These are phyloP conservation scores for Danionella dracula DNA, from an alignment of 2,797 vertebrate species.

Conservation along the genomic window DNA sequence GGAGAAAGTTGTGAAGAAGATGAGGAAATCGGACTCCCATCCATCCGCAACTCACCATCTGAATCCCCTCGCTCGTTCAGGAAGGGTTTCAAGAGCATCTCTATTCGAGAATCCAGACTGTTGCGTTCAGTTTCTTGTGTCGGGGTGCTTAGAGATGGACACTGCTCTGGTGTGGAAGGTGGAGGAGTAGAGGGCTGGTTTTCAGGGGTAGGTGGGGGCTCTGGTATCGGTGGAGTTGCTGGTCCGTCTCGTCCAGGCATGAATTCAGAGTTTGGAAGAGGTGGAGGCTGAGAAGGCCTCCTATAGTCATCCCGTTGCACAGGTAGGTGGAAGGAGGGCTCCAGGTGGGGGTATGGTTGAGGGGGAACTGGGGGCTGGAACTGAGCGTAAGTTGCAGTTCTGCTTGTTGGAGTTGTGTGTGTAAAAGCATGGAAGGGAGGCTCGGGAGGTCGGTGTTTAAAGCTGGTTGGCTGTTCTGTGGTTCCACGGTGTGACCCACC, in stretches of 20 bases:
- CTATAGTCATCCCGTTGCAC: constrained; percentile 80
- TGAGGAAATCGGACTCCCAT: constrained; percentile 95
- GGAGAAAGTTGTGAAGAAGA: constrained; percentile 96
- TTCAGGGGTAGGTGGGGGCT: constrained; percentile 60
- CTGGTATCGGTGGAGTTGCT: constrained; percentile 80
- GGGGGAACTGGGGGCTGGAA: constrained; percentile 81
- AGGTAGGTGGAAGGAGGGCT: constrained; percentile 68
- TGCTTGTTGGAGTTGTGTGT: constrained; percentile 82
- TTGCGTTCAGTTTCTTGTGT: constrained; percentile 82
- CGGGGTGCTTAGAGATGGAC: constrained; percentile 83
- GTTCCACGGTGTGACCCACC: constrained; percentile 58
- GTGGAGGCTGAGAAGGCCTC: constrained; percentile 69
- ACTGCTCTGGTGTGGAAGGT: constrained; percentile 81
- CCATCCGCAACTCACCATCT: constrained; percentile 88
- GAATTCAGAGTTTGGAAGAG: constrained; percentile 66
- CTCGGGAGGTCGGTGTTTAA: constrained; percentile 81
- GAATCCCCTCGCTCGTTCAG: constrained; percentile 84
- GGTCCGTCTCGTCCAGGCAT: constrained; percentile 78
- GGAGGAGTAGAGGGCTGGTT: constrained; percentile 68
- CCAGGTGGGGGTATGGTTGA: constrained; percentile 62
- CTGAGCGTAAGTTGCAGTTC: constrained; percentile 80
- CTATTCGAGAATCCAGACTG: constrained; percentile 95
- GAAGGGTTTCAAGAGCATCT: constrained; percentile 96
- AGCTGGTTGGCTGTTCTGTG: constrained; percentile 67
- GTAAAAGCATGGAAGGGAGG: constrained; percentile 80